Evolutionary conservation across 2,797 vertebrate species (phyloP), one percentile per base, ranked within the genome.

Genomic region (Lacerta agilis): DNA sequence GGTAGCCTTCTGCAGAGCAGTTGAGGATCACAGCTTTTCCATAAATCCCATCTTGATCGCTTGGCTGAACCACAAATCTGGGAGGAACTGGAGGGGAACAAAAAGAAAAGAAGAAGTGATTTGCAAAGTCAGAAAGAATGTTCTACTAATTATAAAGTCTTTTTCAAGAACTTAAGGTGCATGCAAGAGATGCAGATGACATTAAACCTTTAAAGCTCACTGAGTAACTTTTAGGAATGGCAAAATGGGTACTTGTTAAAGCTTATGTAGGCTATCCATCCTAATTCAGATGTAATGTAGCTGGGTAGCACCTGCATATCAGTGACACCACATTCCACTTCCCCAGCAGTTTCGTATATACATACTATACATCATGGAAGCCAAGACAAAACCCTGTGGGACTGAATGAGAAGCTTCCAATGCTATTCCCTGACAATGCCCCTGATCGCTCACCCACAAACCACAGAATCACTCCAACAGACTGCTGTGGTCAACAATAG

Each of bases 1-100:
- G 99, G 92, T 99, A 99, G 86, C 99, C 99, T 94, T 99, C 98
- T 3, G 99, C 99, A 0, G 99, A 99, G 95, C 99, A 99, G 95
- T 99, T 99, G 88, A 99, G 98, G 58, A 98, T 99, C 89, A 99
- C 98, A 0, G 99, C 98, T 96, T 99, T 99, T 79, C 99, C 98
- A 13, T 99, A 99, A 93, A 99, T 99, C 18, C 99, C 99, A 0
- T 99, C 99, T 95, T 99, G 99, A 95, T 99, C 98, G 10, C 98
- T 98, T 49, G 99, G 99, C 92, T 99, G 99, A 88, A 99, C 99
- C 94, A 99, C 99, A 96, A 99, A 99, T 94, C 99, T 97, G 69
- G 99, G 99, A 86, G 99, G 99, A 94, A 99, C 99, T 99, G 96
- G 27, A 94, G 81, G 86, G 10, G 89, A 82, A 92, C 93, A 45